Conservation (phyloP, 2,113 vertebrate species). For the Ornithorhynchus anatinus region DNA sequence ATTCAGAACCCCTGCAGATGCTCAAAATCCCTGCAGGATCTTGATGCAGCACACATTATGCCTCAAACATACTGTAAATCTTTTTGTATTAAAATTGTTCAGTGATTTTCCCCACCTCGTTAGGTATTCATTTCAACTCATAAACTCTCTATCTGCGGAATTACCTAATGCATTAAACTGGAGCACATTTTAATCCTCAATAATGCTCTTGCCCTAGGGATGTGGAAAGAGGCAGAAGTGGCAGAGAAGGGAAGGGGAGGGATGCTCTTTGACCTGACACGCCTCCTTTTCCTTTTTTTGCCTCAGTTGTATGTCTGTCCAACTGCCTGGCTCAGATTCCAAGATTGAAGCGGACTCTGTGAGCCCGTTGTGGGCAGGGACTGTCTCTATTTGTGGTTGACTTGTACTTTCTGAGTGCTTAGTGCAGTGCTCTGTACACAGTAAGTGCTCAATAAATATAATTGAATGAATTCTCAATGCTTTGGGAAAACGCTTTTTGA, state of each 20-base stretch:
- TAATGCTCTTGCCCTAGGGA: background rate
- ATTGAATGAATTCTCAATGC: too few species aligned
- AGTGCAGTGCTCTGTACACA: too few species aligned
- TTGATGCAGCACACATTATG: background rate
- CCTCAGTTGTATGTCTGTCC: too few species aligned
- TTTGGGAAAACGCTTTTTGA: too few species aligned
- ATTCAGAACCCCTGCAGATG: background rate
- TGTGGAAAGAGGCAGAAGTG: background rate
- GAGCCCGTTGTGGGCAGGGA: too few species aligned
- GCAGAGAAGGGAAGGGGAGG: background rate
- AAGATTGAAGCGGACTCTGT: too few species aligned
- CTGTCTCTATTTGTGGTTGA: too few species aligned
- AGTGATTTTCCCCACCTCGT: background rate
- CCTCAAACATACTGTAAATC: background rate
- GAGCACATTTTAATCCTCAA: background rate
- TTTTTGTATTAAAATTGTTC: background rate
- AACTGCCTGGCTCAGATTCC: too few species aligned
- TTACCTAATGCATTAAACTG: background rate
- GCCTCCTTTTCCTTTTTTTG: background rate
- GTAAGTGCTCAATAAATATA: too few species aligned
- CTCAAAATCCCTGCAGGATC: fast-evolving
- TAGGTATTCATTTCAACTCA: background rate
- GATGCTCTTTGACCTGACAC: background rate
- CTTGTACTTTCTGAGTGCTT: too few species aligned
- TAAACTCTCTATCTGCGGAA: background rate